Percentiles rank a stretch among this genome's conserved stretches.
Conservation (phyloP, 2,113 vertebrate genomes). For the Microtus ochrogaster region DNA sequence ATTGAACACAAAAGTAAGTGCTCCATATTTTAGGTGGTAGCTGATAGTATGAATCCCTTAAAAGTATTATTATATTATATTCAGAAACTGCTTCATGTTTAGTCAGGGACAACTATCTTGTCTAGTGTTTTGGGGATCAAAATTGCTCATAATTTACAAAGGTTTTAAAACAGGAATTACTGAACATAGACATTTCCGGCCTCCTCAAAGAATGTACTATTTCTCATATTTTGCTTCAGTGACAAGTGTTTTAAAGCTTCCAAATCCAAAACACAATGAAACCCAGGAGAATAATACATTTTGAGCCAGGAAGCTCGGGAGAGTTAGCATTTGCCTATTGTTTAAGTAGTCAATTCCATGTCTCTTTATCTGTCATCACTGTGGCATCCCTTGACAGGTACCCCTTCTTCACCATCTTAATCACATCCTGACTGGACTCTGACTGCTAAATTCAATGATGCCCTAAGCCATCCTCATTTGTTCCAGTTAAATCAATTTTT, state of each 20-base stretch:
- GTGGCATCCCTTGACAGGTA: background rate
- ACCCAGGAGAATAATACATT: background rate
- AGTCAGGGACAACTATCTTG: background rate
- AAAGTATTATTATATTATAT: background rate
- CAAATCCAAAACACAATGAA: background rate
- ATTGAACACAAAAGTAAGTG: background rate
- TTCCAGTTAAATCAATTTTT: constrained; percentile 38
- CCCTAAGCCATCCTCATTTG: constrained; percentile 15
- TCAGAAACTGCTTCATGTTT: constrained; percentile 1
- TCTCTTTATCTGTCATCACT: background rate
- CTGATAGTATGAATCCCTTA: background rate
- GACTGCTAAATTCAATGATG: background rate
- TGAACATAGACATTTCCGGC: background rate
- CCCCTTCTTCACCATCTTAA: background rate
- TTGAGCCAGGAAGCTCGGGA: background rate
- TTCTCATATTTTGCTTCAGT: constrained; percentile 43
- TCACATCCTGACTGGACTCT: background rate
- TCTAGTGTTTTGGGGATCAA: constrained; percentile 19
- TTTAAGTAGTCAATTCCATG: background rate
- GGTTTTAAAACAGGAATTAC: background rate
- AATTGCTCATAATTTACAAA: constrained; percentile 27
- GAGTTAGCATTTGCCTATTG: constrained; percentile 16
- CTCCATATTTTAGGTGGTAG: background rate
- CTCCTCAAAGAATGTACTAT: constrained; percentile 19
- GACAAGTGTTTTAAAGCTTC: constrained; percentile 40